Evolutionary conservation across 2,888 invertebrate genomes (phyloP), one percentile per base, ranked within the genome.

Genomic region (Pimpla rufipes): DNA sequence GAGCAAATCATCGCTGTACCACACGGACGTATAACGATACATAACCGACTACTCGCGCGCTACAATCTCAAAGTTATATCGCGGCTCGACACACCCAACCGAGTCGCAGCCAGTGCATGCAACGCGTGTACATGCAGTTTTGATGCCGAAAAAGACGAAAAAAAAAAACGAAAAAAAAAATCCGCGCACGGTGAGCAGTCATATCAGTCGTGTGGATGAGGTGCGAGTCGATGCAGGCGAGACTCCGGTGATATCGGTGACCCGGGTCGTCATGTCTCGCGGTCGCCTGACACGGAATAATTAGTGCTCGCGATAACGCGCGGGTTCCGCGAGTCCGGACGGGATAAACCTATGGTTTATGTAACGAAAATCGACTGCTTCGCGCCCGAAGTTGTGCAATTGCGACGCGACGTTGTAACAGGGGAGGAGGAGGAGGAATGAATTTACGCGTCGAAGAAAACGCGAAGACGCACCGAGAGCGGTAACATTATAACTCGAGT

Each of bases 11-110:
- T 87, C 86, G 79, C 89, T 89, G 82, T 59, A 85, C 88, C 88
- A 89, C 23, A 87, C 85, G 70, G 86, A 89, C 29, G 85, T 85
- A 71, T 87, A 89, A 81, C 86, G 87, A 88, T 86, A 86, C 88
- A 89, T 89, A 79, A 78, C 73, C 23, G 45, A 73, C 1, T 8
- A 18, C 1, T 52, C 21, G 16, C 23, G 2, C 55, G 23, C 59
- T 59, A 59, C 8, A 59, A 35, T 59, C n/a, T 35, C 16, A 55
- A 55, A 55, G 29, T 16, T 7, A 35, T 59, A 57, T n/a, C n/a
- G 11, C 57, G n/a, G 21, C 37, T 18, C 40, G 55, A 37, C 70
- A 21, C 70, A 23, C 52, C 70, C 52, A n/a, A 55, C 18, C 11
- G 18, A 7, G 6, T 6, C 8, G 37, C 23, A 21, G 37, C 21